A percentile compares a stretch with the other conserved stretches of the same genome.
These are phyloP conservation scores for Nemapogon koenigi DNA, from an alignment of 2,888 invertebrate genomes.

Conservation along the genomic window DNA sequence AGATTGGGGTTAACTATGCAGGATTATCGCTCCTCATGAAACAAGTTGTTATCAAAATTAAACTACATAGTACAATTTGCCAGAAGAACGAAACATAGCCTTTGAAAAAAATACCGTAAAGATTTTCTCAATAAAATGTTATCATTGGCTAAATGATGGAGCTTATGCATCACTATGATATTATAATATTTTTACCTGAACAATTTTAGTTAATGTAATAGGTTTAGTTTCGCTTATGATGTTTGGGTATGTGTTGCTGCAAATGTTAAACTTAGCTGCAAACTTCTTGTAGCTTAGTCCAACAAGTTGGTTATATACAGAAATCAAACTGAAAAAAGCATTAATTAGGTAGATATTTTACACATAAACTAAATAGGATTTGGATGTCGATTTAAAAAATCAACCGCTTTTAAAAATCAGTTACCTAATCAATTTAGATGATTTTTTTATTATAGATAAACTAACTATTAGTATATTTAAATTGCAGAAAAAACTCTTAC, in stretches of 20 bases:
- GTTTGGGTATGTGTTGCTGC: slow-evolving; percentile 79
- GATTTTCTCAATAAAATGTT: no score
- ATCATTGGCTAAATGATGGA: no score
- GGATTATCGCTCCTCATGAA: no score
- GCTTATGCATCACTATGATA: no score
- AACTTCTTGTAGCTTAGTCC: slow-evolving; percentile 65
- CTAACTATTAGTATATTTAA: slow-evolving; percentile 8
- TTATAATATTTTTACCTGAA: slow-evolving; percentile 63
- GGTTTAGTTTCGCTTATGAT: slow-evolving; percentile 73
- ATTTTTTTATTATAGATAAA: slow-evolving; percentile 1
- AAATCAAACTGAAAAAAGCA: slow-evolving; percentile 67
- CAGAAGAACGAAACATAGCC: no score
- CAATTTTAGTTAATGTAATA: slow-evolving; percentile 74
- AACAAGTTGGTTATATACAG: slow-evolving; percentile 67
- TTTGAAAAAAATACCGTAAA: no score
- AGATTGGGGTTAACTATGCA: no score
- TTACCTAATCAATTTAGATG: not conserved
- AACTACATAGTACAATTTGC: no score
- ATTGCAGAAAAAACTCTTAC: slow-evolving; percentile 36
- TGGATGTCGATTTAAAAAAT: no score
- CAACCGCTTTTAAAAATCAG: not conserved
- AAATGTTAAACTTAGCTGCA: slow-evolving; percentile 65
- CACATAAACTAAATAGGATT: no score
- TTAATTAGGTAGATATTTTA: no score
- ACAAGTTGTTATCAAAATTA: no score